Evolutionary conservation across 2,888 invertebrate species (phyloP), one percentile per base, ranked within the genome.

Genomic region (Coecobrya sp.): DNA sequence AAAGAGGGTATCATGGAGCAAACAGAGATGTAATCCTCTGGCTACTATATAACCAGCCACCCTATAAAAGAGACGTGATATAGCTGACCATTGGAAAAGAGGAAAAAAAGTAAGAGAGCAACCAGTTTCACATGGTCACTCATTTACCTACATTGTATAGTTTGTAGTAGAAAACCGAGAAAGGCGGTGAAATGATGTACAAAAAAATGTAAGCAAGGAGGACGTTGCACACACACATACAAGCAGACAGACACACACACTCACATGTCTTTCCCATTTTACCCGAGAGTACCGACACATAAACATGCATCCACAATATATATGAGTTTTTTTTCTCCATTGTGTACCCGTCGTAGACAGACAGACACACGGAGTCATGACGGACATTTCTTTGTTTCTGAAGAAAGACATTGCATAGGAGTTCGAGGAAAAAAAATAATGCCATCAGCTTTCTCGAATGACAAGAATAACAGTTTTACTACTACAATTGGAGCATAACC

Each of bases 81-180:
- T 16, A 11, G 82, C 62, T 82, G 82, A 82, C 82, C 82, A 82
- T 36, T 82, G 62, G 59, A 59, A 55, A 16, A 8, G 22, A 42
- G 62, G 13, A 82, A 62, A 82, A 19, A 52, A 76, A 22, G 7
- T 22, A 36, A 36, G n/a, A 22, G 73, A 88, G 88, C 85, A 92
- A 85, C 89, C 85, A 85, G 92, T 92, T 92, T 92, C 92, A 92
- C 92, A 92, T 92, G 92, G 92, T 86, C 92, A 89, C 89, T 92
- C 92, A 89, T 92, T 92, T 89, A 85, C 68, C 73, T 87, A 52
- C 52, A 36, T 86, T 22, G 70, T n/a, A n/a, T n/a, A 73, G 70
- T 87, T 25, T 11, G 36, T 11, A 79, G 79, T 76, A 79, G n/a
- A 79, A 79, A 79, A 22, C 88, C 84, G 92, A 92, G 92, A 92